Conservation (phyloP, 2,888 invertebrate species). For the Eurois occulta region DNA sequence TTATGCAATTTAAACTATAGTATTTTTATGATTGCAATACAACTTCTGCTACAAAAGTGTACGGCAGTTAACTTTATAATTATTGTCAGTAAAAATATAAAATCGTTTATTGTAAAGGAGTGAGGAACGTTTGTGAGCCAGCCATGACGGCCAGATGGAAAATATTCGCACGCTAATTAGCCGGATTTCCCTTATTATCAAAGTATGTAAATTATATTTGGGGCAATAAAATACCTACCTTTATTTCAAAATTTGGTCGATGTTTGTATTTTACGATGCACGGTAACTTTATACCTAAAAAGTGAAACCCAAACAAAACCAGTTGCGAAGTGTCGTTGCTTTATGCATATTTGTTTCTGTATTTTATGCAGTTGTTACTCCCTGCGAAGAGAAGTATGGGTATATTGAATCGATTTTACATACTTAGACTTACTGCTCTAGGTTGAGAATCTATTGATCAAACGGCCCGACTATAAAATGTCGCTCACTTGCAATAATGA, state of each 20-base stretch:
- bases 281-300: slow-evolving; percentile 57
- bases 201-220: slow-evolving; percentile 74
- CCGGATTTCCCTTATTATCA: slow-evolving; percentile 78
- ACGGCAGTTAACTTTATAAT: slow-evolving; percentile 69
- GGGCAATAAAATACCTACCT: slow-evolving; percentile 63
- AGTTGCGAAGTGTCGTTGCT: slow-evolving; percentile 39
- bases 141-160: slow-evolving; percentile 72
- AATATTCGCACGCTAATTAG: slow-evolving; percentile 77
- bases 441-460: slow-evolving; percentile 66
- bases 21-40: slow-evolving; percentile 65
- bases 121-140: slow-evolving; percentile 56
- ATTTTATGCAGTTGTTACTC: slow-evolving; percentile 26
- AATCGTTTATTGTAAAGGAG: slow-evolving; percentile 63
- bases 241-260: slow-evolving; percentile 44
- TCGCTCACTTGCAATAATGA: slow-evolving; percentile 60
- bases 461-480: slow-evolving; percentile 57
- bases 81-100: slow-evolving; percentile 71
- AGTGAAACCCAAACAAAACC: slow-evolving; percentile 51
- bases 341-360: slow-evolving; percentile 45
- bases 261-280: slow-evolving; percentile 49
- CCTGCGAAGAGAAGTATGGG: slow-evolving; percentile 11
- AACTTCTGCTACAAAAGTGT: slow-evolving; percentile 66
- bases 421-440: too few species aligned
- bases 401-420: slow-evolving; percentile 21
- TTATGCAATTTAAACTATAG: slow-evolving; percentile 64